Evolutionary conservation across 2,113 vertebrate genomes (phyloP), one percentile per base, ranked within the genome.

Genomic region (Zosterops pallidus): DNA sequence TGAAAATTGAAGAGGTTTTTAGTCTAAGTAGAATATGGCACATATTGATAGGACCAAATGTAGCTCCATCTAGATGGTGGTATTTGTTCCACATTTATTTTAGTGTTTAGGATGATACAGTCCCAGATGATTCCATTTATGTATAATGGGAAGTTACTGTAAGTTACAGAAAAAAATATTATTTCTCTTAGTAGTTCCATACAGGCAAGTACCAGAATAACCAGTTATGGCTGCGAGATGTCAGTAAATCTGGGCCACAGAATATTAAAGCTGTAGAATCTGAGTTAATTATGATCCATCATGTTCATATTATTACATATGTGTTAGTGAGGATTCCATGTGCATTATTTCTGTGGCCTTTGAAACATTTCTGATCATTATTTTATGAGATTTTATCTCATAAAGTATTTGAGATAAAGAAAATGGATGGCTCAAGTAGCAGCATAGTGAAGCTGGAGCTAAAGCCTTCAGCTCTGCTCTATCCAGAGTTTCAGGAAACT

Each of bases 51-150:
- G 11, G 57, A 39, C 74, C 56, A 87, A 57, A 80, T 56, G 68
- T 49, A 33, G 35, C 77, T 85, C 37, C 44, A 42, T 94, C 65
- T 76, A 47, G 42, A 63, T 67, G 56, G 20, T 44, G 52, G 67
- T 44, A 55, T 91, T 92, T 72, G 65, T 89, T 91, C 18, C 71
- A 53, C 50, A 60, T 89, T 83, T 89, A 59, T 83, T 83, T 88
- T 55, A 67, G 47, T 49, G n/a, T 89, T 95, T 81, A 75, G 52
- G 68, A 37, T 93, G 90, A 49, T 74, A 59, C 83, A 53, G 79
- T 90, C 47, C 60, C 76, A 93, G 93, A 67, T 90, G 64, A 93
- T 92, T 89, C 79, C 19, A 13, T 90, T 95, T 90, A 83, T 64
- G 15, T 56, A 25, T 56, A 86, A 75, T 26, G n/a, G 62, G 42